These are phyloP conservation scores for Epizoanthus stellaris DNA, from an alignment of 92 coral and sea anemone species.

Conservation along the genomic window DNA sequence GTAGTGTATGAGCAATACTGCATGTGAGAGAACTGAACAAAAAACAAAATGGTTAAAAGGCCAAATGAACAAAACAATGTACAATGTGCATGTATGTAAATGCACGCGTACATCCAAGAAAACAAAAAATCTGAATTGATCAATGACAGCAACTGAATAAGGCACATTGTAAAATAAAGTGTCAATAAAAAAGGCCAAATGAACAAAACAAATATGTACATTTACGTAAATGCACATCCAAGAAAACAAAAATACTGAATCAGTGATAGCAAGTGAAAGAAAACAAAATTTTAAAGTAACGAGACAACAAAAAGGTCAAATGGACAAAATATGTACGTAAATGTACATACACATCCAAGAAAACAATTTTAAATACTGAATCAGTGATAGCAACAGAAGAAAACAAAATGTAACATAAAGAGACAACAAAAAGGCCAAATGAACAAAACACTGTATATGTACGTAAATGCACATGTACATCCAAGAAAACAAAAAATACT, in stretches of 20 bases:
- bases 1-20: neutral
- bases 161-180: neutral
- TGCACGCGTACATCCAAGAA: neutral
- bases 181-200: neutral
- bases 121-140: conserved; percentile 8
- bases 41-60: neutral
- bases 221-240: neutral
- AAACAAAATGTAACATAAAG: neutral
- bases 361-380: neutral
- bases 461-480: neutral
- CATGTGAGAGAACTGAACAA: neutral
- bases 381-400: neutral
- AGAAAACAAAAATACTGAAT: no score
- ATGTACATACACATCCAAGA: neutral
- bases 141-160: conserved; percentile 32
- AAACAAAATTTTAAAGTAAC: no score
- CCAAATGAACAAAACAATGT: neutral
- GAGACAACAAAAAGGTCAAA: no score
- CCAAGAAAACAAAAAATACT: no score
- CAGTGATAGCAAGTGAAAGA: no score
- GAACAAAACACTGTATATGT: neutral
- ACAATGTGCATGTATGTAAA: neutral
- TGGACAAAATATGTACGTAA: neutral
- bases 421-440: neutral
- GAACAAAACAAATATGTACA: neutral